phyloP scores from a whole-genome alignment of 2,113 vertebrate genomes.

The Bungarus multicinctus region DNA sequence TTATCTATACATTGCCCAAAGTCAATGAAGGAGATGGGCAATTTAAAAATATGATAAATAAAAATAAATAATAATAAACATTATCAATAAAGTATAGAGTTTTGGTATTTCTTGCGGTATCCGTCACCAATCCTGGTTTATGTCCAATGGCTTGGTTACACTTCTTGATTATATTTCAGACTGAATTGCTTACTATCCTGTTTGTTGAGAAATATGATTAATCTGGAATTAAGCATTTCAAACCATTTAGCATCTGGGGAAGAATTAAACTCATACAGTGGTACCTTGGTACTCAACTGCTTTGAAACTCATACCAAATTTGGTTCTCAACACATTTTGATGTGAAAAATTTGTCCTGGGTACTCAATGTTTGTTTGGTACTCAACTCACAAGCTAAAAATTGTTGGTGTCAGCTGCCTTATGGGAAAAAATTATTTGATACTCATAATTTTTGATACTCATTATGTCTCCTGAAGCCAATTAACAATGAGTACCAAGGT shows the following conservation, averaged over 20 bases:
- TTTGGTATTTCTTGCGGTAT: not conserved
- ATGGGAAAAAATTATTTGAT: not conserved
- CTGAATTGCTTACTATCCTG: not conserved
- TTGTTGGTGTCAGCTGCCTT: not conserved
- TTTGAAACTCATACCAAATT: not conserved
- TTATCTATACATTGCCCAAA: not conserved
- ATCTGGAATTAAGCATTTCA: not conserved
- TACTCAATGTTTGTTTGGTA: not conserved
- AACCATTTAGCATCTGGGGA: not conserved
- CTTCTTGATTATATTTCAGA: not conserved
- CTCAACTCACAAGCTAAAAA: not conserved
- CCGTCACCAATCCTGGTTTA: not conserved
- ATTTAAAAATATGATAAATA: not conserved
- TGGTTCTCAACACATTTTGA: not conserved
- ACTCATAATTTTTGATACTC: not conserved
- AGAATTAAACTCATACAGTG: not conserved
- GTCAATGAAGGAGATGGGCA: not conserved
- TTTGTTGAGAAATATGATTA: not conserved
- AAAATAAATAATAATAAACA: not conserved
- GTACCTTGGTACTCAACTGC: not conserved
- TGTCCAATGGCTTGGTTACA: not conserved
- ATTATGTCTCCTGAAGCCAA: not conserved
- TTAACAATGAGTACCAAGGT: not conserved
- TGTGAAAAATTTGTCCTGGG: not conserved
- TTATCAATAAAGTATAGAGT: not conserved